These are phyloP conservation scores for Criorhina ranunculi DNA, from an alignment of 2,888 invertebrate genomes.

Conservation along the genomic window DNA sequence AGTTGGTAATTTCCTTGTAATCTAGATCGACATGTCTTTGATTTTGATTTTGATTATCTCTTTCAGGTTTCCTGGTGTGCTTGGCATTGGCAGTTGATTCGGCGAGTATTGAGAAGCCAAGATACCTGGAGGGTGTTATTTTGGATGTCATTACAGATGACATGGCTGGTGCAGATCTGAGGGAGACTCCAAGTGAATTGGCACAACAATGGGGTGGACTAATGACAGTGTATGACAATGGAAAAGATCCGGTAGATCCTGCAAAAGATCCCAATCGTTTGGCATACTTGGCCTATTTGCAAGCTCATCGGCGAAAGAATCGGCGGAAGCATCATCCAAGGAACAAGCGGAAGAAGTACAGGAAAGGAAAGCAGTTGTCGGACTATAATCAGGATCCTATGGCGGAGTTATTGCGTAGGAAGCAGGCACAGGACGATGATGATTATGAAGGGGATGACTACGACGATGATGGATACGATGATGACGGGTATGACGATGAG, in stretches of 20 bases:
- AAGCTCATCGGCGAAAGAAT: not conserved
- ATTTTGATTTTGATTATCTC: not conserved
- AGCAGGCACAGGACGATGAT: slow-evolving; percentile 14
- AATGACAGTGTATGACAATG: not conserved
- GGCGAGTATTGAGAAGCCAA: slow-evolving; percentile 46
- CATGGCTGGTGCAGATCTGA: slow-evolving; percentile 17
- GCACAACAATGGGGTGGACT: slow-evolving; percentile 35
- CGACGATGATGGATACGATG: slow-evolving; percentile 19
- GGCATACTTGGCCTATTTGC: not conserved
- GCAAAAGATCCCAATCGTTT: not conserved
- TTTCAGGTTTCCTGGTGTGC: slow-evolving; percentile 29
- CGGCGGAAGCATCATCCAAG: slow-evolving; percentile 1
- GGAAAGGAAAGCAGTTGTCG: slow-evolving; percentile 13
- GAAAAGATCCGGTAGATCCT: not conserved
- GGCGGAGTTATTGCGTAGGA: slow-evolving; percentile 16
- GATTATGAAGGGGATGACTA: slow-evolving; percentile 17
- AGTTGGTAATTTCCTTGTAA: slow-evolving; percentile 40
- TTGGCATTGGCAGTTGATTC: slow-evolving; percentile 19
- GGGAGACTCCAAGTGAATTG: slow-evolving; percentile 9
- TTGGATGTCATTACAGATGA: slow-evolving; percentile 53
- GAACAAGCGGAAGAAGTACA: slow-evolving; percentile 11
- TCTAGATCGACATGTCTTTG: slow-evolving; percentile 20
- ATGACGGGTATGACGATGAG: slow-evolving; percentile 24
- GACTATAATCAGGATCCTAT: not conserved
- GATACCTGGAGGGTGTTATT: slow-evolving; percentile 6